Evolutionary conservation across 2,888 invertebrate genomes (phyloP).

Genomic region (Argynnis bischoffii): DNA sequence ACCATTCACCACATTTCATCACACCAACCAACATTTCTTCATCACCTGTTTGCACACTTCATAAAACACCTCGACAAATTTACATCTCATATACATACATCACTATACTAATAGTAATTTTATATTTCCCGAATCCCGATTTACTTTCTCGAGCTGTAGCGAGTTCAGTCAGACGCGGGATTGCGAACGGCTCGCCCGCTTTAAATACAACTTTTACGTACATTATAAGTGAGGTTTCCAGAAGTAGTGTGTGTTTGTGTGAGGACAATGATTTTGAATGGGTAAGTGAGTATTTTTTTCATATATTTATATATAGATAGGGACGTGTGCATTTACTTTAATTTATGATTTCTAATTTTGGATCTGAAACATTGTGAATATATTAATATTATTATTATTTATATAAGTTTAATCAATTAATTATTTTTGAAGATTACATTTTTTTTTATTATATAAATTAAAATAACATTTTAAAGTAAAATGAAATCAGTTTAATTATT

Average conservation of each 20-base stretch:
- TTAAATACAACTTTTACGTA: slow-evolving; percentile 49
- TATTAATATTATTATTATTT: slow-evolving; percentile 1
- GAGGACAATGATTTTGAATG: slow-evolving; percentile 68
- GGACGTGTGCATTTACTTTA: slow-evolving; percentile 40
- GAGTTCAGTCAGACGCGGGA: slow-evolving; percentile 53
- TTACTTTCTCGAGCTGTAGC: slow-evolving; percentile 56
- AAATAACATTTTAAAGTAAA: too few species aligned
- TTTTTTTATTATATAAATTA: too few species aligned
- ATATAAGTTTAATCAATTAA: too few species aligned
- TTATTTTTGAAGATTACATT: too few species aligned
- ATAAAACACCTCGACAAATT: too few species aligned
- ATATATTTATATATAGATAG: background rate
- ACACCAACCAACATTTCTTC: too few species aligned
- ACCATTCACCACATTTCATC: too few species aligned
- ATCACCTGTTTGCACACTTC: too few species aligned
- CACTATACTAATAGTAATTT: slow-evolving; percentile 59
- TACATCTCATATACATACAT: slow-evolving; percentile 19
- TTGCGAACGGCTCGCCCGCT: slow-evolving; percentile 54
- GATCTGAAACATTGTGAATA: background rate
- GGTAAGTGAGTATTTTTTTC: slow-evolving; percentile 67
- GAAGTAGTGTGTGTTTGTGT: slow-evolving; percentile 49
- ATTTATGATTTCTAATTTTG: slow-evolving; percentile 17
- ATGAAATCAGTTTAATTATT: too few species aligned
- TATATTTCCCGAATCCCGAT: slow-evolving; percentile 71
- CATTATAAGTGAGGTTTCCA: slow-evolving; percentile 40